Evolutionary conservation across 2,888 invertebrate species (phyloP), one percentile per base, ranked within the genome.

Genomic region (Cryptocephalus moraei): DNA sequence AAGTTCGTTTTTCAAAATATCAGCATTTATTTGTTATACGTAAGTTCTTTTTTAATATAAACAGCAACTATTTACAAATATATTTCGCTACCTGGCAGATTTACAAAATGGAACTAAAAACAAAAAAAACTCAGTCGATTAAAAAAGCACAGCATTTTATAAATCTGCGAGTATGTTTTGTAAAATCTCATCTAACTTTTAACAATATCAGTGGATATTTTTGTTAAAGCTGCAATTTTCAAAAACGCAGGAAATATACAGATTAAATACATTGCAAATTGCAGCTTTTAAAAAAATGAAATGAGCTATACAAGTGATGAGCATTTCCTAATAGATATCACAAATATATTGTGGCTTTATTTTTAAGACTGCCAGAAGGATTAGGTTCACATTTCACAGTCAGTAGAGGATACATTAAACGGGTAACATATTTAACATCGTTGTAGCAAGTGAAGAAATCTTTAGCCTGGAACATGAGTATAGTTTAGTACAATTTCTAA

Each of bases 271-370:
- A n/a, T 36, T 36, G 36, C n/a, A 36, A 11, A 36, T 36, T 36
- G 12, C 6, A 36, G 36, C 36, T 36, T n/a, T 22, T 22, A 22
- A 22, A 2, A 22, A 22, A 22, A 22, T 22, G 22, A 45, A 55
- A 56, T 57, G 56, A 60, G 58, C 59, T 64, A 61, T 59, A 61
- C 55, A 56, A 62, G 64, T 64, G 62, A 66, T 66, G 66, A 67
- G 67, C 66, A 67, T 67, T 66, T 62, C 62, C 60, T 62, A 59
- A 64, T 60, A 63, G 22, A 22, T 67, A 68, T 68, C 67, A 68
- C 67, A 68, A 66, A 61, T 57, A 4, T 4, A 56, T 50, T 57
- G 60, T 58, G 61, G 59, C 55, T 50, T 56, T 36, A 36, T 12
- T 22, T n/a, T 53, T 55, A 56, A 49, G 55, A 59, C 56, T 57